Conservation (phyloP, 2,888 invertebrate genomes). For the Rhagophthalmus giganteus region DNA sequence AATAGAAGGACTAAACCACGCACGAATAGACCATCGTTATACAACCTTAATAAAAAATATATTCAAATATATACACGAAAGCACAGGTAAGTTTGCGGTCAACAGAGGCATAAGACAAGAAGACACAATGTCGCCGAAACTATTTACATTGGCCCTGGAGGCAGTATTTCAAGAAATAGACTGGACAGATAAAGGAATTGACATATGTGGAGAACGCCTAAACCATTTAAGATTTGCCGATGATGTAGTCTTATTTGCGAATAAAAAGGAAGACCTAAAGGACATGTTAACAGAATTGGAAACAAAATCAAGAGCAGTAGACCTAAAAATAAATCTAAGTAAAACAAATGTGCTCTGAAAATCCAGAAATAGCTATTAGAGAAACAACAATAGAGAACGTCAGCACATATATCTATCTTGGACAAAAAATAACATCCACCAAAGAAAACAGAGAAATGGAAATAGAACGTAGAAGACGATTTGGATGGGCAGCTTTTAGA, state of each 20-base stretch:
- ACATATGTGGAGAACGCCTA: neutral
- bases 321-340: neutral
- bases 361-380: neutral
- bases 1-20: neutral
- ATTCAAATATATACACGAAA: neutral
- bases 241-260: neutral
- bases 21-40: neutral
- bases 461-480: no score
- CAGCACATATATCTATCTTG: no score
- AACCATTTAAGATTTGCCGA: slow-evolving; percentile 3
- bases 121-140: slow-evolving; percentile 1
- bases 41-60: neutral
- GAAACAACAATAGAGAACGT: no score
- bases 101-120: neutral
- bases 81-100: no score
- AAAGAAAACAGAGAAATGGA: no score
- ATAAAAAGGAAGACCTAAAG: neutral
- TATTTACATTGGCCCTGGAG: neutral
- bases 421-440: no score
- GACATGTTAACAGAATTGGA: neutral
- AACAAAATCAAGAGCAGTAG: neutral
- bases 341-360: neutral
- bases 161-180: neutral
- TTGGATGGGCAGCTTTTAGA: no score
- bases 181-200: neutral